Evolutionary conservation across 2,888 invertebrate species (phyloP).

Genomic region (Doris montereyensis): DNA sequence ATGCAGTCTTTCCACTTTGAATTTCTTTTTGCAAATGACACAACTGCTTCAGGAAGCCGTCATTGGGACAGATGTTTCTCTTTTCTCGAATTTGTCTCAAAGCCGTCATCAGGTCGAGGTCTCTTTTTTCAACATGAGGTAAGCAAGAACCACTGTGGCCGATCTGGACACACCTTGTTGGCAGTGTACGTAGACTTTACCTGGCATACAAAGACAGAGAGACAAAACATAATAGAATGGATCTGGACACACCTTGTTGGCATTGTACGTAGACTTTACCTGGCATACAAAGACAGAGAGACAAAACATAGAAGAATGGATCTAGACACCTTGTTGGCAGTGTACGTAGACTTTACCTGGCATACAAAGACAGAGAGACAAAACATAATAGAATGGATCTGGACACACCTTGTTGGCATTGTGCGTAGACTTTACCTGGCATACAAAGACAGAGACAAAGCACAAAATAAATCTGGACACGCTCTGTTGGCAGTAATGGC

Average conservation of each 20-base stretch:
- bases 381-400: too few species aligned
- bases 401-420: conserved; percentile 75
- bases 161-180: conserved; percentile 75
- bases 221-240: too few species aligned
- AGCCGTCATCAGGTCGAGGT: conserved; percentile 73
- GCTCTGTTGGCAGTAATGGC: too few species aligned
- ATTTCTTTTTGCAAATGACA: conserved; percentile 52
- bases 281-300: too few species aligned
- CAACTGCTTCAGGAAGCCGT: conserved; percentile 74
- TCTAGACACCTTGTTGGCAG: too few species aligned
- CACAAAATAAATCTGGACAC: too few species aligned
- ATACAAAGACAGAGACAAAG: too few species aligned
- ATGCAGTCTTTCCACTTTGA: too few species aligned
- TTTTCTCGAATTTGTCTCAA: conserved; percentile 70
- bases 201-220: conserved; percentile 59
- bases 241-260: conserved; percentile 75
- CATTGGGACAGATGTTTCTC: conserved; percentile 74
- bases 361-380: too few species aligned
- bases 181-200: conserved; percentile 75
- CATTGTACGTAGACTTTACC: too few species aligned
- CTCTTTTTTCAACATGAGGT: conserved; percentile 73
- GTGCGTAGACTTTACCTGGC: too few species aligned
- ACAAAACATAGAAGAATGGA: too few species aligned
- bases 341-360: conserved; percentile 74
- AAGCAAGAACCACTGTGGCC: conserved; percentile 74